A percentile compares a stretch with the other conserved stretches of the same genome.
Conservation (phyloP, 2,113 vertebrate genomes). For the Megatriorchis doriae region DNA sequence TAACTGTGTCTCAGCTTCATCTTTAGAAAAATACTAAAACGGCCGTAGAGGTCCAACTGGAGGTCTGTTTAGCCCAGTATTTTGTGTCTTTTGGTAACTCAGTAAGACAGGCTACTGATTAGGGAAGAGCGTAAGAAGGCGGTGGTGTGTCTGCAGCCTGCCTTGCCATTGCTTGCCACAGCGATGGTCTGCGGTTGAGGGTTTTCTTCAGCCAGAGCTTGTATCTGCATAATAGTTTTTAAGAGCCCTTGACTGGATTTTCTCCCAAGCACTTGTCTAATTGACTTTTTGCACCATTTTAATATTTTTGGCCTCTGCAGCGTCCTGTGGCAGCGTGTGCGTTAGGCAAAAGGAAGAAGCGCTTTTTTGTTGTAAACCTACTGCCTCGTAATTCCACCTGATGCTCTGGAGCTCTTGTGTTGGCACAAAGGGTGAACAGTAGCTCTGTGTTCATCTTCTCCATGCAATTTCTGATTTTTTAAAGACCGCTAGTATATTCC, state of each 20-base stretch:
- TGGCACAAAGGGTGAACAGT: not conserved
- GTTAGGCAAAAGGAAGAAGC: not conserved
- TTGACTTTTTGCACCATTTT: not conserved
- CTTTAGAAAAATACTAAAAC: not conserved
- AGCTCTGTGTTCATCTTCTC: not conserved
- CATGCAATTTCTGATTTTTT: not conserved
- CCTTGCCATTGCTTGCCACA: not conserved
- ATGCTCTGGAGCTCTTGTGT: not conserved
- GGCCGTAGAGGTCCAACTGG: not conserved
- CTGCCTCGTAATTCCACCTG: not conserved
- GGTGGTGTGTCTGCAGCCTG: rapidly evolving
- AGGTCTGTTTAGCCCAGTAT: not conserved
- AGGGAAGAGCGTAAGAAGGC: rapidly evolving
- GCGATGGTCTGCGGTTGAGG: not conserved
- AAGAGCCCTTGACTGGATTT: not conserved
- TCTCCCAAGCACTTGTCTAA: not conserved
- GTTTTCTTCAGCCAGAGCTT: not conserved
- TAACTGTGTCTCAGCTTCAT: not conserved
- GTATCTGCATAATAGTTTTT: not conserved
- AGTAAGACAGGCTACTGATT: rapidly evolving
- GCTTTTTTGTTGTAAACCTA: not conserved
- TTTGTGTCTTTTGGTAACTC: not conserved
- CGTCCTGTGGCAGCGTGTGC: not conserved
- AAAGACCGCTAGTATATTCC: not conserved
- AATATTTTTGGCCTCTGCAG: not conserved